Base-by-base conservation (phyloP, 30 jellyfish, hydroid and myxozoan species). In the Clytia hemisphaerica region DNA sequence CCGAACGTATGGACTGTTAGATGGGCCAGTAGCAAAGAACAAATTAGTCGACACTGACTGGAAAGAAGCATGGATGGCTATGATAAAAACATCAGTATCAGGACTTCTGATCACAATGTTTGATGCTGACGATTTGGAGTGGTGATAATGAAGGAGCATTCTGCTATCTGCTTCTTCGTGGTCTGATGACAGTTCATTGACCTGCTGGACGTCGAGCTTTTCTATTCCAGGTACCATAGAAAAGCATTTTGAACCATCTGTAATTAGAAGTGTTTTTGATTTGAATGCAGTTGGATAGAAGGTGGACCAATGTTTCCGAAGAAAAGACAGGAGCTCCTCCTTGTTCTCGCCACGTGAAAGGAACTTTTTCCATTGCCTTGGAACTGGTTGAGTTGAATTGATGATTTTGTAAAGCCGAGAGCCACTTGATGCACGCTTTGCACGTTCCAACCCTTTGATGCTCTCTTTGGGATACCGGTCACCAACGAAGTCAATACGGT, bases 31-130 rank as follows among this genome's bases (percentile, higher is more conserved):
- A n/a, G n/a, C n/a, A n/a, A n/a, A n/a, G n/a, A n/a, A n/a, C n/a
- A n/a, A n/a, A n/a, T n/a, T n/a, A n/a, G n/a, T n/a, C n/a, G n/a
- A n/a, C n/a, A n/a, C n/a, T n/a, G n/a, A n/a, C n/a, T n/a, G n/a
- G n/a, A n/a, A n/a, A n/a, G n/a, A n/a, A 4, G 70, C 63, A 38
- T 30, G 36, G 18, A 51, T 53, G 36, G 51, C 78, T 22, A 71
- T 71, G 61, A 71, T 19, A 45, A 71, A 71, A 25, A 71, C 83
- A 53, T 71, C 83, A 50, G 78, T 55, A 62, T 71, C 79, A 2
- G 83, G 83, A 34, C 75, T 34, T 27, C 24, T 71, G 78, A 71
- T 71, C 32, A 53, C 2, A 34, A 71, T 61, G 34, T 71, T 34
- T n/a, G n/a, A n/a, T n/a, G n/a, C n/a, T n/a, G n/a, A n/a, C n/a